Percentiles rank a stretch among this genome's conserved stretches.
Evolutionary conservation across 1,140 invertebrate genomes (phyloP).

Genomic region (Trinorchestia longiramus): DNA sequence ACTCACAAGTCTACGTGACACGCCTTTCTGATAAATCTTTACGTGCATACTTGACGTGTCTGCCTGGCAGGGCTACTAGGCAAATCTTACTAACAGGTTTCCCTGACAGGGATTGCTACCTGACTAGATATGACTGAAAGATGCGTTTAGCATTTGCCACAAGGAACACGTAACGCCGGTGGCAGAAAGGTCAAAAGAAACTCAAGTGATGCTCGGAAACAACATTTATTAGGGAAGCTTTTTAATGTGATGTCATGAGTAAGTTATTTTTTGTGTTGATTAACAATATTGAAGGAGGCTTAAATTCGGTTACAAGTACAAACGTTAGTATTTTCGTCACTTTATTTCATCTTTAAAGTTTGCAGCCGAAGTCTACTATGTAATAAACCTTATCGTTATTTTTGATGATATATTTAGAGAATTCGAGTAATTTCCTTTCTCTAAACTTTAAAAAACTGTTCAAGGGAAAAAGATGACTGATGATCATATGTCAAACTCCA

Average conservation of each 20-base stretch:
- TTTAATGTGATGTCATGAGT: background rate
- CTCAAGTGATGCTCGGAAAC: background rate
- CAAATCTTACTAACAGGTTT: too few species aligned
- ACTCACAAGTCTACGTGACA: too few species aligned
- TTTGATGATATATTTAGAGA: background rate
- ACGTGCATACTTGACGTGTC: too few species aligned
- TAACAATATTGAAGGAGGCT: background rate
- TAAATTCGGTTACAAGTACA: background rate
- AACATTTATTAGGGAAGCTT: background rate
- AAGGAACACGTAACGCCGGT: background rate
- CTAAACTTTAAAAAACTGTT: background rate
- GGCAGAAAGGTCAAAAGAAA: background rate
- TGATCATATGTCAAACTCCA: background rate
- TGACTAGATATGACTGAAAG: too few species aligned
- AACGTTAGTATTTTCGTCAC: background rate
- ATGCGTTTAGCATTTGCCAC: too few species aligned
- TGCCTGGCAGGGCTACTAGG: too few species aligned
- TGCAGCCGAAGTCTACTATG: background rate
- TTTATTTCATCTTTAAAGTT: background rate
- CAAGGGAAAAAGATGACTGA: background rate
- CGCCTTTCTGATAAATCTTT: too few species aligned
- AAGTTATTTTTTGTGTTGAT: background rate
- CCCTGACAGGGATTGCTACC: too few species aligned
- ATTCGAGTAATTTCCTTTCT: background rate
- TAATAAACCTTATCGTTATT: background rate